A percentile compares a stretch with the other conserved stretches of the same genome.
These are phyloP conservation scores for Ophthalmotilapia sp. DNA, from an alignment of 2,113 vertebrate species.

Conservation along the genomic window DNA sequence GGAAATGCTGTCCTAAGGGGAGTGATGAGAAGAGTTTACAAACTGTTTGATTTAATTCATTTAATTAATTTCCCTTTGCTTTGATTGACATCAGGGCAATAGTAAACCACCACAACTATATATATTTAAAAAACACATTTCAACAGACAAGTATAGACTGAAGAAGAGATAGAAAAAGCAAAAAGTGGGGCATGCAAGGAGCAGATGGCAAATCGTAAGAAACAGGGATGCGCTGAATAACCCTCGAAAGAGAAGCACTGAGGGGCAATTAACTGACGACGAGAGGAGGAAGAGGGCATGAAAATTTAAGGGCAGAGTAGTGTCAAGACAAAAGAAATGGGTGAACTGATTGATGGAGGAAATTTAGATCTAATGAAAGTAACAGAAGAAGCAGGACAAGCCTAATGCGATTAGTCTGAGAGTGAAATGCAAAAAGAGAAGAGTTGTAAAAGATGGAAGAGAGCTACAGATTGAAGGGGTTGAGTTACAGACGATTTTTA, in stretches of 20 bases:
- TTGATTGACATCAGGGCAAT: background rate
- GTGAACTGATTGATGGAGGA: constrained; percentile 15
- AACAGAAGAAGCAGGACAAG: constrained; percentile 9
- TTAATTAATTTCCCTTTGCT: background rate
- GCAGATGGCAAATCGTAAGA: constrained; percentile 3
- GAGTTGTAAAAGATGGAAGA: background rate
- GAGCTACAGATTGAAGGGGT: background rate
- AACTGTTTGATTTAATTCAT: background rate
- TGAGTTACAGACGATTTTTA: constrained; percentile 4
- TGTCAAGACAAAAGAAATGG: background rate
- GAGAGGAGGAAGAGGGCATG: background rate
- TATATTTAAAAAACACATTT: background rate
- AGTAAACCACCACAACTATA: background rate
- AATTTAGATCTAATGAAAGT: constrained; percentile 28
- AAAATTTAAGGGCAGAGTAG: background rate
- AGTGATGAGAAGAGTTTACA: background rate
- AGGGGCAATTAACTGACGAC: background rate
- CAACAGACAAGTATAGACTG: background rate
- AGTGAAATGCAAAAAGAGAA: background rate
- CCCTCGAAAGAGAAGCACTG: background rate
- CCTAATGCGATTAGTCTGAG: constrained; percentile 7
- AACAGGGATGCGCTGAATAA: background rate
- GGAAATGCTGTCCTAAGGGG: accelerated
- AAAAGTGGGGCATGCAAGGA: background rate
- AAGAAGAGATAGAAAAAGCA: background rate